Conservation (phyloP, 2,113 vertebrate genomes). For the Andinoacara biseriatus region DNA sequence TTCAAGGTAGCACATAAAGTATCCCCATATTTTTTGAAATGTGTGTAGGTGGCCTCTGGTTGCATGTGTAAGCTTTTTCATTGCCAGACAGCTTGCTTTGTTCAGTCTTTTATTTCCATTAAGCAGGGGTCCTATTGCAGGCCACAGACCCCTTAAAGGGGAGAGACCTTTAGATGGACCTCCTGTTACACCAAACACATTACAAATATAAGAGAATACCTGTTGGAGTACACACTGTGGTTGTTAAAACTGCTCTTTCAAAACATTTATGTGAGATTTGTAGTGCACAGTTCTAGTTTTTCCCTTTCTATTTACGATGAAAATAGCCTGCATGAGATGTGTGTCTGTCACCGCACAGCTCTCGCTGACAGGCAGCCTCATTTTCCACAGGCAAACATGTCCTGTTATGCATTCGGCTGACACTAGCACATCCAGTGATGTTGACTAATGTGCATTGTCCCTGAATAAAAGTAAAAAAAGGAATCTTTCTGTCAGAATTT, state of each 20-base stretch:
- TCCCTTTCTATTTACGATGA: not conserved
- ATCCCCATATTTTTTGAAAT: not conserved
- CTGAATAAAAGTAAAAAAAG: not conserved
- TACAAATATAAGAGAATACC: not conserved
- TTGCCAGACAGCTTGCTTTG: not conserved
- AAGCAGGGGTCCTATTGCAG: not conserved
- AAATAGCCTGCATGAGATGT: not conserved
- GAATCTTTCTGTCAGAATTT: not conserved
- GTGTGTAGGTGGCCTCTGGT: constrained; percentile 2
- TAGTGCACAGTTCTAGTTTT: not conserved
- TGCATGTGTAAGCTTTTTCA: constrained; percentile 6
- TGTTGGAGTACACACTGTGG: not conserved
- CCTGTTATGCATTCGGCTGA: constrained; percentile 7
- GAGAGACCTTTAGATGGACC: not conserved
- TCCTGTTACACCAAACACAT: not conserved
- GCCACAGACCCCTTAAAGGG: constrained; percentile 1
- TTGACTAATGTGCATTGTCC: not conserved
- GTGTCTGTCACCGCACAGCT: not conserved
- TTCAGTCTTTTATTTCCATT: constrained; percentile 1
- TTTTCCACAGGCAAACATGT: constrained; percentile 6
- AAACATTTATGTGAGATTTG: not conserved
- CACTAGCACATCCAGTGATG: not conserved
- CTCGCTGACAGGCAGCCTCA: not conserved
- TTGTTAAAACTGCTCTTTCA: not conserved
- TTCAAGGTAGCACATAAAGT: not conserved